Base-by-base conservation (phyloP, 53 echinoderm and acorn worm genomes). In the Stichopus horrens region DNA sequence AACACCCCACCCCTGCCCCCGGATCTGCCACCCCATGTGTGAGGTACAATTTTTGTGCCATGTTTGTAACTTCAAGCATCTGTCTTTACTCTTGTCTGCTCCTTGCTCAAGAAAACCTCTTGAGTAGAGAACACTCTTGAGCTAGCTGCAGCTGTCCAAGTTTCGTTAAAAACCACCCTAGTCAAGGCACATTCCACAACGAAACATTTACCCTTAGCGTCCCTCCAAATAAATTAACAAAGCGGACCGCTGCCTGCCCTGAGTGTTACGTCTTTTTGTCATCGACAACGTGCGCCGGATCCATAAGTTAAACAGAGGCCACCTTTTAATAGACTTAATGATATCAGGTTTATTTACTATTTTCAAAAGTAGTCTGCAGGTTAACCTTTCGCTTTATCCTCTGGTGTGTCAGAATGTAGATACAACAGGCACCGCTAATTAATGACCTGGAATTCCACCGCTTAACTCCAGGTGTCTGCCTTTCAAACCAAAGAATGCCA, bases 361-460 rank as follows among this genome's bases (percentile, higher is more conserved):
- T 53, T 0, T 11, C 54, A 11, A 54, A 55, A 52, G 53, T 78
- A 51, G 55, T 78, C 53, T 78, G n/a, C 78, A 54, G 14, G 54
- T 21, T 80, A 57, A 57, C 56, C 57, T 16, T 75, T 9, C 5
- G 57, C 80, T 5, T 53, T 55, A 80, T 80, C 57, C 56, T 21
- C 55, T 14, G n/a, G n/a, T 80, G 55, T 57, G 57, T 80, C 56
- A 80, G 56, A 13, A 21, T 80, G 80, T 80, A 19, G 80, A 80
- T 55, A 57, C n/a, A 57, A 80, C 19, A 37, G 55, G 14, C 18
- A 52, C 56, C 14, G 9, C 80, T 80, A 80, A 80, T 80, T 80
- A 76, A 51, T 23, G 76, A 13, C 57, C 56, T 80, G 80, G 80
- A 57, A 80, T 80, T 80, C 57, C 56, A 21, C 80, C 21, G 80